Base-by-base conservation (phyloP, 2,113 vertebrate genomes). In the Piprites chloris region DNA sequence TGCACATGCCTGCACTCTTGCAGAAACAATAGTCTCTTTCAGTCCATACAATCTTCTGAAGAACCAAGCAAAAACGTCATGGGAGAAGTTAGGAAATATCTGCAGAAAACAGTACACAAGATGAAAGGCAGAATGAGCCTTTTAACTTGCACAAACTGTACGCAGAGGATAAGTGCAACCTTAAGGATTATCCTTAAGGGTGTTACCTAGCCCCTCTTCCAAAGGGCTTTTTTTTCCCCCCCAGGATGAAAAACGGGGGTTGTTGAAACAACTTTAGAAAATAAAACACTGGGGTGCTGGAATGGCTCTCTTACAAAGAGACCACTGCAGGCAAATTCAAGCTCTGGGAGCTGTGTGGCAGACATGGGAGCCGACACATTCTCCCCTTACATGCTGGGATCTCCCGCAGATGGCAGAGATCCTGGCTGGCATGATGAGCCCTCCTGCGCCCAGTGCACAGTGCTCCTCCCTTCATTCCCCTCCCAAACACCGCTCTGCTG, bases 21-120 rank as follows among this genome's bases (percentile, higher is more conserved):
- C 5, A 3, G 94, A 97, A 98, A 98, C 98, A 98, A 98, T 98
- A 97, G 95, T 26, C 94, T 97, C 98, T 98, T 98, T 98, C 97
- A 98, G 92, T 37, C 81, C 65, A 53, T 85, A 89, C 95, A 96
- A 86, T 97, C 93, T 97, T 95, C 94, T 96, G 96, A 97, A 97
- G 96, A 97, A 98, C 95, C 81, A 96, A 88, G 93, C 94, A 35
- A 92, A 97, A 97, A 97, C 95, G 93, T 98, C 97, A 98, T 98
- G 97, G 97, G 97, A 98, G 96, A 98, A 98, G 96, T 97, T 96
- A 98, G 97, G 96, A 98, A 98, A 97, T 97, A 98, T 97, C 72
- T 80, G 96, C 96, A 97, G 92, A 98, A 97, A 98, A 97, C 92
- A 96, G 91, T 91, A 95, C 28, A 44, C 93, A 93, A 97, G 95